Conservation (phyloP, 2,113 vertebrate species). For the Ancistrus triradiatus region DNA sequence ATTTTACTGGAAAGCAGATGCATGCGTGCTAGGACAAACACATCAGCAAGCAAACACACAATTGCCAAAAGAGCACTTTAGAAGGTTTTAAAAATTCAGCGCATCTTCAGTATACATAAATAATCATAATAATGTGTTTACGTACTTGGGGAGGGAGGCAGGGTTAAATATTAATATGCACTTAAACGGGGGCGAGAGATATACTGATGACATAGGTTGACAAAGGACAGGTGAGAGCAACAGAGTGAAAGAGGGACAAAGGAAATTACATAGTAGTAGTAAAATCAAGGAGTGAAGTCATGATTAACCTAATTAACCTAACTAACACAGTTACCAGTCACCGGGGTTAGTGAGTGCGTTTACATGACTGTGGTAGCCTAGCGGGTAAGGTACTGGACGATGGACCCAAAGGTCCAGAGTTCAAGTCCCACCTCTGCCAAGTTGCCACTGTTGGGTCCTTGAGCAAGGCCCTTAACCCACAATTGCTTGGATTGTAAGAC, state of each 20-base stretch:
- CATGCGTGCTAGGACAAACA: constrained; percentile 64
- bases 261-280: too few species aligned
- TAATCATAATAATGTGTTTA: constrained; percentile 80
- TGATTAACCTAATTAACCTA: too few species aligned
- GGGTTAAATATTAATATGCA: constrained; percentile 71
- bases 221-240: constrained; percentile 59
- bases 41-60: constrained; percentile 60
- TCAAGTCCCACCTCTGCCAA: too few species aligned
- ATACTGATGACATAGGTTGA: constrained; percentile 58
- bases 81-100: constrained; percentile 66
- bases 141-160: constrained; percentile 59
- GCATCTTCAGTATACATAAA: constrained; percentile 71
- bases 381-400: too few species aligned
- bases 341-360: too few species aligned
- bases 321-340: too few species aligned
- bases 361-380: too few species aligned
- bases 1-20: constrained; percentile 64
- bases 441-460: too few species aligned
- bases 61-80: constrained; percentile 63
- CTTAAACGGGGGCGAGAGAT: constrained; percentile 51
- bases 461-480: too few species aligned
- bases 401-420: too few species aligned
- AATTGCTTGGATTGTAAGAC: too few species aligned
- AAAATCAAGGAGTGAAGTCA: too few species aligned
- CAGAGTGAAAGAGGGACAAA: background rate